These are phyloP conservation scores for Octonoba sinensis DNA, from an alignment of 2,888 invertebrate genomes.

Conservation along the genomic window DNA sequence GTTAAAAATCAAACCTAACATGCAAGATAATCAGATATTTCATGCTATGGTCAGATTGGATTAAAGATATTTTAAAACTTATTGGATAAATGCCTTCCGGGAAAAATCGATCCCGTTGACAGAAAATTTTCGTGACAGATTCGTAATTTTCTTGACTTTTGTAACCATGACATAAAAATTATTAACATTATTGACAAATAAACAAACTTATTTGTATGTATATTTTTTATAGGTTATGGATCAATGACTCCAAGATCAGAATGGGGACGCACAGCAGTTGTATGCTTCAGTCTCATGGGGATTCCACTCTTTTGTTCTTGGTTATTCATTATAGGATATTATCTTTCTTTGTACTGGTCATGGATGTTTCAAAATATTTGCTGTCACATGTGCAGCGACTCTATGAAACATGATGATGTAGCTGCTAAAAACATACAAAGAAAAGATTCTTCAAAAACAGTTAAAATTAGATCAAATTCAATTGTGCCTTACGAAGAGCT, in stretches of 20 bases:
- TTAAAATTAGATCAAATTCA: constrained; percentile 21
- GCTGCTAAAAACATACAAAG: not conserved
- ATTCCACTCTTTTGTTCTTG: constrained; percentile 42
- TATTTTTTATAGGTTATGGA: constrained; percentile 39
- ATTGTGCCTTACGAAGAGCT: constrained; percentile 11
- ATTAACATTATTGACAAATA: too few relatives aligned
- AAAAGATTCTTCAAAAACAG: not conserved
- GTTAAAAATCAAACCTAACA: too few relatives aligned
- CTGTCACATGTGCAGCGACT: constrained; percentile 17
- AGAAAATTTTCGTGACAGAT: too few relatives aligned
- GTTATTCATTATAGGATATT: constrained; percentile 29
- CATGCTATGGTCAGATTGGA: too few relatives aligned
- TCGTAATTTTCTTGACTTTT: too few relatives aligned
- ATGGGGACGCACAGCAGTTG: constrained; percentile 36
- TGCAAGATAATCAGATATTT: too few relatives aligned
- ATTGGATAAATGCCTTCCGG: too few relatives aligned
- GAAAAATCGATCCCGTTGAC: too few relatives aligned
- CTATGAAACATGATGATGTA: not conserved
- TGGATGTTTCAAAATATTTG: constrained; percentile 35
- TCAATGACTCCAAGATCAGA: constrained; percentile 39
- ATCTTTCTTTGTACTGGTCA: constrained; percentile 31
- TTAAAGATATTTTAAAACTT: too few relatives aligned
- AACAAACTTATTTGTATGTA: too few relatives aligned
- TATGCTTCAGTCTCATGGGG: constrained; percentile 36
- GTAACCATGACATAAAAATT: too few relatives aligned